These are phyloP conservation scores for Fragum fragum DNA, from an alignment of 2,888 invertebrate species.

Conservation along the genomic window DNA sequence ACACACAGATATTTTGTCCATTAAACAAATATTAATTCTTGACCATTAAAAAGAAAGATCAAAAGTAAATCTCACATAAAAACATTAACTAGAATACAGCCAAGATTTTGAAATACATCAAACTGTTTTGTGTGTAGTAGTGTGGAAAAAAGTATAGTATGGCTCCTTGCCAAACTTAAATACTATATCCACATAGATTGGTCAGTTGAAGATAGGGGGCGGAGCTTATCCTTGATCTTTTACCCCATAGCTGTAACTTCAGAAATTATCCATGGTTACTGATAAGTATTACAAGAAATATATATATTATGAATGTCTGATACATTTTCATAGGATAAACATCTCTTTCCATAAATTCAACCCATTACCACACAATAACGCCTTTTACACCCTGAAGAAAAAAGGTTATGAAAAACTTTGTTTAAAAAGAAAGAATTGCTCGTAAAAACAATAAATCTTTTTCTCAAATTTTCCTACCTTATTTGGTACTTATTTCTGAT, in stretches of 20 bases:
- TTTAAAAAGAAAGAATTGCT: no score
- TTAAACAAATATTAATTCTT: conserved; percentile 12
- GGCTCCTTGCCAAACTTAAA: conserved; percentile 42
- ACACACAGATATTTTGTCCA: neutral
- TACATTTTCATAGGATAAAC: no score
- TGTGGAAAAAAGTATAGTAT: conserved; percentile 38
- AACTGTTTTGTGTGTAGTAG: conserved; percentile 28
- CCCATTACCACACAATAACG: no score
- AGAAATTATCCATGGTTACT: neutral
- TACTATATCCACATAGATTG: conserved; percentile 28
- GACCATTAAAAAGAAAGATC: conserved; percentile 25
- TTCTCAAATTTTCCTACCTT: no score
- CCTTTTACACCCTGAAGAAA: no score
- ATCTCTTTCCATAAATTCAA: no score
- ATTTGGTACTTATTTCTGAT: no score
- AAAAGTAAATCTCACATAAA: conserved; percentile 22
- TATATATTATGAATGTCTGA: no score
- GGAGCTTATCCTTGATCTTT: conserved; percentile 10
- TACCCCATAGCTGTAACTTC: conserved; percentile 19
- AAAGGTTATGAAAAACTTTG: no score
- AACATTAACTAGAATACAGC: conserved; percentile 10
- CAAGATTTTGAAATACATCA: conserved; percentile 25
- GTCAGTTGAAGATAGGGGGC: conserved; percentile 22
- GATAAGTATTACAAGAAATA: no score
- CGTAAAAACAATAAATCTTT: no score